Evolutionary conservation across 2,888 invertebrate genomes (phyloP).

Genomic region (Tridacna crocea): DNA sequence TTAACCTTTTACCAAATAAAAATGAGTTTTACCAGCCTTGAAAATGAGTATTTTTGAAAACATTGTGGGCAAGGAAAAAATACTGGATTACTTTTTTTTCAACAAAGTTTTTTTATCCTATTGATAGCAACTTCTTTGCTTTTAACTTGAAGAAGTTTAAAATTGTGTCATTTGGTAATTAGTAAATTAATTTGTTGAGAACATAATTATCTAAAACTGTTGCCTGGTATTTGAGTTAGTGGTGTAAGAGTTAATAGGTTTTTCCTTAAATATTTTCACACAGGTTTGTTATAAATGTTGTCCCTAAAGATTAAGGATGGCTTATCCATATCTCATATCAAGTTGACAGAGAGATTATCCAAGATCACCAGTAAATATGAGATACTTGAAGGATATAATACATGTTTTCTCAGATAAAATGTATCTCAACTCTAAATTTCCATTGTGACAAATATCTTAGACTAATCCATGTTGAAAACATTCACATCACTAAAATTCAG

Average conservation of each 20-base stretch:
- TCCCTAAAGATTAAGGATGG: constrained; percentile 8
- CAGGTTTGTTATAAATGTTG: constrained; percentile 5
- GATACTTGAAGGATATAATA: neutral
- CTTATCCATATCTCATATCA: constrained; percentile 23
- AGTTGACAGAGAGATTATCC: constrained; percentile 20
- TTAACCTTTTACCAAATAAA: too few relatives aligned
- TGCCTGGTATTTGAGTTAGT: too few relatives aligned
- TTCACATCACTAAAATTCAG: too few relatives aligned
- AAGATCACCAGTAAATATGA: constrained; percentile 10
- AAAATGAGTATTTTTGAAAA: neutral
- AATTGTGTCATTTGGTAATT: neutral
- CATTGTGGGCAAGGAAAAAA: neutral
- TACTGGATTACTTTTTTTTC: neutral
- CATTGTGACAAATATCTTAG: too few relatives aligned
- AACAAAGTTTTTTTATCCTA: neutral
- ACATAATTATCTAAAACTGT: too few relatives aligned
- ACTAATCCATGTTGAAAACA: too few relatives aligned
- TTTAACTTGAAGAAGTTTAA: too few relatives aligned
- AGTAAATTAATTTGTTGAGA: neutral
- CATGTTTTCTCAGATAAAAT: too few relatives aligned
- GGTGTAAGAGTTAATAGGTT: too few relatives aligned
- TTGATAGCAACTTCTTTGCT: neutral
- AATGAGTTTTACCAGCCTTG: too few relatives aligned
- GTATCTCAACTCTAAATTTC: too few relatives aligned
- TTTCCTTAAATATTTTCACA: neutral